Evolutionary conservation across 2,888 invertebrate genomes (phyloP).

Genomic region (Adelognathus sp.): DNA sequence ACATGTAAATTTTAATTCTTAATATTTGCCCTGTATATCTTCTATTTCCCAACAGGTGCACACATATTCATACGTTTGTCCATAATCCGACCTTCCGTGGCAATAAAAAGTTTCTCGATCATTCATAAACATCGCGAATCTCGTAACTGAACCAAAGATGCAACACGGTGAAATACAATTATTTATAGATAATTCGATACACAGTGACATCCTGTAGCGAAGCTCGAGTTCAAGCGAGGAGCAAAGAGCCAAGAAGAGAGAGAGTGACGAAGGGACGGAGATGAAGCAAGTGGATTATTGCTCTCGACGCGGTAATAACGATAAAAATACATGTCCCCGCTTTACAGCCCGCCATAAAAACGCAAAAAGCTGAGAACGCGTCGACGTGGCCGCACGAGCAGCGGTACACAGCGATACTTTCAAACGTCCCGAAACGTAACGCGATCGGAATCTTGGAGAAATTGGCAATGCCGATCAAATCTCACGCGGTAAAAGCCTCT

Average conservation of each 20-base stretch:
- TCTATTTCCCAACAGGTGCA: no score
- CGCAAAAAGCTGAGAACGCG: constrained; percentile 62
- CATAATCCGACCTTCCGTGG: neutral
- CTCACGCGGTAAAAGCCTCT: constrained; percentile 16
- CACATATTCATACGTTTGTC: no score
- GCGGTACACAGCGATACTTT: constrained; percentile 13
- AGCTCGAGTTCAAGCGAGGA: neutral
- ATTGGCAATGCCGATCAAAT: constrained; percentile 55
- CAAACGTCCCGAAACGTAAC: constrained; percentile 23
- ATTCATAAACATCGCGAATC: neutral
- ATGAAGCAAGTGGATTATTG: constrained; percentile 59
- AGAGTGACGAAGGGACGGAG: constrained; percentile 15
- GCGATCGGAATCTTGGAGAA: constrained; percentile 48
- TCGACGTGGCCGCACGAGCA: constrained; percentile 24
- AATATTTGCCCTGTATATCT: no score
- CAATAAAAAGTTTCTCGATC: neutral
- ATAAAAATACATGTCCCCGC: constrained; percentile 72
- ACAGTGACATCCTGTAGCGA: neutral
- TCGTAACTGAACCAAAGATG: neutral
- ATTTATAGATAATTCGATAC: neutral
- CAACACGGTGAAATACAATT: neutral
- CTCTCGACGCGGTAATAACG: constrained; percentile 65
- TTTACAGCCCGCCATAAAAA: constrained; percentile 72
- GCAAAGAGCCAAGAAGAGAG: constrained; percentile 12
- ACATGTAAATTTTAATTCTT: no score